Conservation (phyloP, 2,888 invertebrate genomes). For the Acrobasis consociella region DNA sequence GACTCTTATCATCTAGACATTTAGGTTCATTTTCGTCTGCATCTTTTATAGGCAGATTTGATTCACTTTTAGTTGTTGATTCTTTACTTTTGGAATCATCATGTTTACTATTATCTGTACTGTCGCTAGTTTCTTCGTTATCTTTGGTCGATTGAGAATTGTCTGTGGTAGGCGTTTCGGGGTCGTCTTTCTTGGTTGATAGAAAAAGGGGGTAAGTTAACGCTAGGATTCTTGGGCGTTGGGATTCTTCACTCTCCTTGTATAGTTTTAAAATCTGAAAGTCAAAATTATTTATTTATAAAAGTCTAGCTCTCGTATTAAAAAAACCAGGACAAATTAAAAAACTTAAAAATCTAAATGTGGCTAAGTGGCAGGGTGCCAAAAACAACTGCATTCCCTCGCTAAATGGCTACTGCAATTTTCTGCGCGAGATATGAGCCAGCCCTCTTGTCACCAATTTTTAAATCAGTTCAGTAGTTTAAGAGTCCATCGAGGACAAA, state of each 20-base stretch:
- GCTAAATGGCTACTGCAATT: too few species aligned
- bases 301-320: too few species aligned
- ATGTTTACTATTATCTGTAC: background rate
- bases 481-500: too few species aligned
- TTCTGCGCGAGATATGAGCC: too few species aligned
- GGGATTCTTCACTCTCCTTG: conserved; percentile 48
- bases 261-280: conserved; percentile 68
- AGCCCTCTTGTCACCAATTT: too few species aligned
- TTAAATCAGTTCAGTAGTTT: too few species aligned
- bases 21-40: conserved; percentile 16
- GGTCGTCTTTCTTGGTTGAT: conserved; percentile 41
- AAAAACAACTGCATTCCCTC: too few species aligned
- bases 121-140: background rate
- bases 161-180: conserved; percentile 19
- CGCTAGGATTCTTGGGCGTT: conserved; percentile 88
- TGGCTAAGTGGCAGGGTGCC: too few species aligned
- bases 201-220: conserved; percentile 90
- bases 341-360: too few species aligned
- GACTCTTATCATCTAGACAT: conserved; percentile 16
- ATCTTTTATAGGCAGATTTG: conserved; percentile 3
- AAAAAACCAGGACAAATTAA: too few species aligned
- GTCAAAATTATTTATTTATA: too few species aligned
- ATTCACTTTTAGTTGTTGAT: background rate
- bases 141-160: conserved; percentile 7
- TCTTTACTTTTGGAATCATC: background rate